Percentiles rank a stretch among this genome's conserved stretches.
These are phyloP conservation scores for Leuciscus waleckii DNA, from an alignment of 2,797 vertebrate genomes.

Conservation along the genomic window DNA sequence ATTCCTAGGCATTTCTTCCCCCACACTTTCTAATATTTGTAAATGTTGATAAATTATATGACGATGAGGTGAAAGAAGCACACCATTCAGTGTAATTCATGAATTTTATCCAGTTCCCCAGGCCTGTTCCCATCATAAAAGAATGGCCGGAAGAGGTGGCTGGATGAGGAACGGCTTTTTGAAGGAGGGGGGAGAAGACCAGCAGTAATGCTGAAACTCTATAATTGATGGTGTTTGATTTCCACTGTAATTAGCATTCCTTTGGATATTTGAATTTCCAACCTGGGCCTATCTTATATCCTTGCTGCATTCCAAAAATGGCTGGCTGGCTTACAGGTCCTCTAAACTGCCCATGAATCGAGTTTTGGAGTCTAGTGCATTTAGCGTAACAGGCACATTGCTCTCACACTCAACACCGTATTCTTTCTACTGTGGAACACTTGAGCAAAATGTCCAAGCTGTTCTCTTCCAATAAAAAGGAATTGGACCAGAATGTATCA, in stretches of 20 bases:
- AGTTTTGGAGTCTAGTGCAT: constrained; percentile 55
- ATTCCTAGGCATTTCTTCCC: constrained; percentile 42
- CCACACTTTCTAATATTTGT: constrained; percentile 36
- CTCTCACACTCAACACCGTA: constrained; percentile 29
- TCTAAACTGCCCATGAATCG: constrained; percentile 68
- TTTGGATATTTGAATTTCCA: constrained; percentile 78
- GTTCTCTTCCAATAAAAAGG: not conserved
- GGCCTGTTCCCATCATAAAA: constrained; percentile 25
- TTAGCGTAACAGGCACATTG: constrained; percentile 44
- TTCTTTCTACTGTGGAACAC: constrained; percentile 28
- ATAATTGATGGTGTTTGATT: constrained; percentile 86
- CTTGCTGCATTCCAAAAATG: constrained; percentile 79
- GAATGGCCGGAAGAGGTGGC: constrained; percentile 34
- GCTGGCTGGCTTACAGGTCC: constrained; percentile 77
- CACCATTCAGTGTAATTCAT: constrained; percentile 13
- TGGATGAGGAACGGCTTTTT: constrained; percentile 32
- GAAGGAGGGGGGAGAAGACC: not conserved
- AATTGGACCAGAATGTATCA: not conserved
- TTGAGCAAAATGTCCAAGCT: not conserved
- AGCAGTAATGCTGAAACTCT: constrained; percentile 78
- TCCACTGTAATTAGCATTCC: constrained; percentile 85
- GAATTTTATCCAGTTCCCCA: not conserved
- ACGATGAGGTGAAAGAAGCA: constrained; percentile 24
- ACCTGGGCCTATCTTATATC: constrained; percentile 83
- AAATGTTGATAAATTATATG: constrained; percentile 39